Percentiles rank a stretch among this genome's conserved stretches.
phyloP scores from a whole-genome alignment of 2,888 invertebrate genomes.

The Keiferia lycopersicella region DNA sequence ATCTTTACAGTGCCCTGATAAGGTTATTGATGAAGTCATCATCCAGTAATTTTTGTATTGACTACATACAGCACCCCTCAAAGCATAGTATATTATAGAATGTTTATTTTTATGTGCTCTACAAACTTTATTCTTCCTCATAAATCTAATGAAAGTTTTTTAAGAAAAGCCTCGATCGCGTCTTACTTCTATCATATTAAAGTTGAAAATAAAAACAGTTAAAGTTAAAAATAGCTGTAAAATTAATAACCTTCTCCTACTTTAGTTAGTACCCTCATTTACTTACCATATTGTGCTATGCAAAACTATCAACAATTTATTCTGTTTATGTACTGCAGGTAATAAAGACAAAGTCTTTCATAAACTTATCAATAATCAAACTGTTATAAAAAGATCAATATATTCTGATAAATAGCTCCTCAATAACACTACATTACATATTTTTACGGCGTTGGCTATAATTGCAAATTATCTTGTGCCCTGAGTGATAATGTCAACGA shows the following conservation, averaged over 20 bases:
- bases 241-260: no score
- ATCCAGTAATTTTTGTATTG: background rate
- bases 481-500: conserved; percentile 48
- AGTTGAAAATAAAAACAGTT: no score
- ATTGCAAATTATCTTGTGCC: conserved; percentile 55
- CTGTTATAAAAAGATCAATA: conserved; percentile 6
- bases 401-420: background rate
- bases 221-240: no score
- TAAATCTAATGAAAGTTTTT: no score
- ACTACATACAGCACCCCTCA: no score
- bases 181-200: no score
- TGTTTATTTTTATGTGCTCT: no score
- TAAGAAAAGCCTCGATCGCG: no score
- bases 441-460: conserved; percentile 38
- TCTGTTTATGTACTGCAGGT: background rate
- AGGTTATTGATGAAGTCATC: conserved; percentile 16
- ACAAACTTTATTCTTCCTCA: no score
- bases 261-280: no score
- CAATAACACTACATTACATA: conserved; percentile 10
- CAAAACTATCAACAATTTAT: background rate
- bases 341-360: background rate
- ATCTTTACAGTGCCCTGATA: conserved; percentile 18
- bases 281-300: no score
- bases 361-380: background rate
- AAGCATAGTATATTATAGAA: no score